phyloP scores from a whole-genome alignment of 2,113 vertebrate species.

The Synodontis membranacea region DNA sequence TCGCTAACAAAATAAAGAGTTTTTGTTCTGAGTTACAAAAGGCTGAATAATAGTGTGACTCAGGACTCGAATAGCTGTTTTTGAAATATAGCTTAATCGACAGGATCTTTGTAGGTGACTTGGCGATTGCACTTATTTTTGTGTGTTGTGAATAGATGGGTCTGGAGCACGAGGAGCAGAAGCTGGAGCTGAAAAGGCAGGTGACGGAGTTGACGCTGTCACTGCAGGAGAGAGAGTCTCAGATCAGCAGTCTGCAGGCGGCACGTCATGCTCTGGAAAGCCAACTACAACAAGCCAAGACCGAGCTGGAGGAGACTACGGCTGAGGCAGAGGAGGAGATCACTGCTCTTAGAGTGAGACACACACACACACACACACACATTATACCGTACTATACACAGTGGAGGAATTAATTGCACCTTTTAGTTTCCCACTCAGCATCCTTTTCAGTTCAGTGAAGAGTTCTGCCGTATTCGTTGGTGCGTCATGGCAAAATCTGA shows the following conservation, averaged over 20 bases:
- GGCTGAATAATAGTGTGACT: conserved; percentile 2
- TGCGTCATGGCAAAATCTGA: neutral
- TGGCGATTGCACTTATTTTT: neutral
- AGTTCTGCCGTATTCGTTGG: neutral
- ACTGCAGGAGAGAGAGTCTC: conserved; percentile 93
- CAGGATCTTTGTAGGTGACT: neutral
- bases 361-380: neutral
- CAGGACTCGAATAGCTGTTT: neutral
- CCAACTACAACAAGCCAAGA: conserved; percentile 94
- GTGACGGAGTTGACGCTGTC: conserved; percentile 93
- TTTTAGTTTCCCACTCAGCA: neutral
- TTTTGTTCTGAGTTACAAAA: conserved; percentile 31
- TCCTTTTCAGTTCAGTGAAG: neutral
- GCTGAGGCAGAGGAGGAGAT: conserved; percentile 98
- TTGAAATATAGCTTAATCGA: neutral
- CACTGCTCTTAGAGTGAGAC: conserved; percentile 89
- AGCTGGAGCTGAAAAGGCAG: conserved; percentile 94
- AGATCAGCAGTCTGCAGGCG: conserved; percentile 90
- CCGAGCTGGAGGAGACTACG: conserved; percentile 94
- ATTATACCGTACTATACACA: neutral
- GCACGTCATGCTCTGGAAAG: conserved; percentile 89
- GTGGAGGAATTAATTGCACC: neutral
- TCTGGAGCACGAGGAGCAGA: conserved; percentile 93
- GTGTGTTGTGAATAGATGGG: conserved; percentile 78
- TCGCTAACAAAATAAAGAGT: neutral